phyloP scores from a whole-genome alignment of 2,888 invertebrate species.

The Pogonocherus hispidulus region DNA sequence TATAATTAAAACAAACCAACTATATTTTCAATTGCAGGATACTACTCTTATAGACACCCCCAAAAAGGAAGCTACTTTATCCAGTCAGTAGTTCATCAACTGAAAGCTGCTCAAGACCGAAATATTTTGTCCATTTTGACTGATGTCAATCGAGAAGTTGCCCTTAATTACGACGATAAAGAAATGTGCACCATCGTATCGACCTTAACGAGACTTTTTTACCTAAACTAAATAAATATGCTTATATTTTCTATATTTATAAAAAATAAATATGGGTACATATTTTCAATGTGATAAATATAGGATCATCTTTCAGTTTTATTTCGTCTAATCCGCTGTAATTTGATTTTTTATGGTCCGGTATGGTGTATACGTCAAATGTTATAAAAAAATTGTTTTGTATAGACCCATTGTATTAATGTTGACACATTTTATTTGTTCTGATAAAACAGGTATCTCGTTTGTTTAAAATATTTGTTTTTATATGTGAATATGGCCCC shows the following conservation, averaged over 20 bases:
- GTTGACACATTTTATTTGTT: not conserved
- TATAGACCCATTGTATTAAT: not conserved
- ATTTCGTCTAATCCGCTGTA: not conserved
- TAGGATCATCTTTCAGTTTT: not conserved
- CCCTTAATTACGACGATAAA: constrained; percentile 77
- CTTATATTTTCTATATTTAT: no score
- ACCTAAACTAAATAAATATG: constrained; percentile 60
- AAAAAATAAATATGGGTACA: no score
- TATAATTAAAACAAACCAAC: no score
- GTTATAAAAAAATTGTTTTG: not conserved
- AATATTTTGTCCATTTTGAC: constrained; percentile 79
- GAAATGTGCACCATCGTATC: constrained; percentile 79
- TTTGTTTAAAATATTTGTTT: constrained; percentile 4
- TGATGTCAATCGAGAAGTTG: constrained; percentile 74
- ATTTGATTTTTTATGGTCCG: not conserved
- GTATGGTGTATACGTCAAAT: not conserved
- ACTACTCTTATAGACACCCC: constrained; percentile 78
- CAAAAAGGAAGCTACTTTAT: constrained; percentile 81
- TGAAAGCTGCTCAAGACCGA: constrained; percentile 68
- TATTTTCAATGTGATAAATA: not conserved
- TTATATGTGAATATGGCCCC: not conserved
- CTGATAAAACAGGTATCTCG: not conserved
- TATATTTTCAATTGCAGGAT: constrained; percentile 70
- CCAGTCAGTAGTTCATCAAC: constrained; percentile 75
- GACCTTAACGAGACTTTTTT: constrained; percentile 75